phyloP scores from a whole-genome alignment of 1,140 invertebrate genomes.

The Asbolus verrucosus region DNA sequence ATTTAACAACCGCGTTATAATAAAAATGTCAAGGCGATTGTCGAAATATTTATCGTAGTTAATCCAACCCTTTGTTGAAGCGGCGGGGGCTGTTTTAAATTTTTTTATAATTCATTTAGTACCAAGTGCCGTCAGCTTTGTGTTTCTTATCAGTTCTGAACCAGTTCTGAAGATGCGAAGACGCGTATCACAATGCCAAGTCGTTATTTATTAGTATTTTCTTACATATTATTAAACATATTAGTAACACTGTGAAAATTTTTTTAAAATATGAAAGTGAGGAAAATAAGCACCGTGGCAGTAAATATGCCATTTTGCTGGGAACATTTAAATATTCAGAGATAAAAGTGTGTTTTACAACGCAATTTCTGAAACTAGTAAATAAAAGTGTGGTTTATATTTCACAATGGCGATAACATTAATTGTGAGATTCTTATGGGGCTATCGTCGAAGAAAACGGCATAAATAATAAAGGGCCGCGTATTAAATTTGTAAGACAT shows the following conservation, averaged over 20 bases:
- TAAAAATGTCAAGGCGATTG: too few species aligned
- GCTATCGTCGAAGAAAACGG: constrained; percentile 12
- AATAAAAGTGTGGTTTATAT: neutral
- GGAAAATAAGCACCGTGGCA: too few species aligned
- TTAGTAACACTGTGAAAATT: too few species aligned
- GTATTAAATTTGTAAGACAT: neutral
- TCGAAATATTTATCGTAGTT: constrained; percentile 13
- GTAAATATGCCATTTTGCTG: neutral
- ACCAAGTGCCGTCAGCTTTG: constrained; percentile 4
- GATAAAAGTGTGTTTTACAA: constrained; percentile 16
- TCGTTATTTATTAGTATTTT: too few species aligned
- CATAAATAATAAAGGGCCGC: constrained; percentile 10
- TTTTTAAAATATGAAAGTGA: neutral
- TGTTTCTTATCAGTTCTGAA: constrained; percentile 16
- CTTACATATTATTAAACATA: too few species aligned
- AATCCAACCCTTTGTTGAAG: neutral
- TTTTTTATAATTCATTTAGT: constrained; percentile 22
- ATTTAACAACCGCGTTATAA: too few species aligned
- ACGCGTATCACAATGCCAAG: constrained; percentile 17
- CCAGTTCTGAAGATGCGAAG: constrained; percentile 17
- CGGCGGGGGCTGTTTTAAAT: neutral
- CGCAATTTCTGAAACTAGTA: constrained; percentile 3
- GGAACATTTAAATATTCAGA: constrained; percentile 1
- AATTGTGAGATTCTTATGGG: constrained; percentile 10
- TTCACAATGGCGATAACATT: constrained; percentile 8